Evolutionary conservation across 2,888 invertebrate genomes (phyloP).

Genomic region (Capitulum mitella): DNA sequence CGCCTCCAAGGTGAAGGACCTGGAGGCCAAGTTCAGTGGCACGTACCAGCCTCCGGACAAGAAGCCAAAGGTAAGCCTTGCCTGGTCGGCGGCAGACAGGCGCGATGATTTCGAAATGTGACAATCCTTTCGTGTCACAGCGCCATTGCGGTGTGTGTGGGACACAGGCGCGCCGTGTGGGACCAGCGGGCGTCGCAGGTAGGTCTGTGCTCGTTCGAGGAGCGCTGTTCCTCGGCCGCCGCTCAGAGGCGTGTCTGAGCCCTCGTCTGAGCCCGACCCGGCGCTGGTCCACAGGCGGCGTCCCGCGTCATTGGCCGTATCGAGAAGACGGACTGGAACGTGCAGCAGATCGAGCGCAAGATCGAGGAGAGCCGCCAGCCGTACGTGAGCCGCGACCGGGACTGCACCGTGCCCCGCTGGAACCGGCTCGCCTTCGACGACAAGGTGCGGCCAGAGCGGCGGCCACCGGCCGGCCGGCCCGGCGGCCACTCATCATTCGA

Average conservation of each 20-base stretch:
- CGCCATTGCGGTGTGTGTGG: too few relatives aligned
- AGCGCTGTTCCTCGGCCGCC: too few relatives aligned
- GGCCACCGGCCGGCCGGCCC: not conserved
- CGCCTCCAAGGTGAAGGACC: constrained; percentile 51
- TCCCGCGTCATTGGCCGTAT: constrained; percentile 71
- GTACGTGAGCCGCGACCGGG: constrained; percentile 44
- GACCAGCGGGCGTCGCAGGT: too few relatives aligned
- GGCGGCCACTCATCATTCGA: not conserved
- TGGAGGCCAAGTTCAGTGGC: constrained; percentile 69
- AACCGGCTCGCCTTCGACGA: constrained; percentile 64
- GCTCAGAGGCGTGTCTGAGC: too few relatives aligned
- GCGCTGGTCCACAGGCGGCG: constrained; percentile 55
- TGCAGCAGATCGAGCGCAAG: constrained; percentile 81
- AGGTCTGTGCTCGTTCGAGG: too few relatives aligned
- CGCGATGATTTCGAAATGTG: too few relatives aligned
- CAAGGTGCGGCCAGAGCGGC: constrained; percentile 39
- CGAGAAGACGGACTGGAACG: constrained; percentile 83
- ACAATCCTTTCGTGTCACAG: too few relatives aligned
- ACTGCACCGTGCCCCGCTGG: constrained; percentile 80
- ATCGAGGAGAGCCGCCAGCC: constrained; percentile 49
- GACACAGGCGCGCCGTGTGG: too few relatives aligned
- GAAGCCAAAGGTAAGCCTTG: constrained; percentile 56
- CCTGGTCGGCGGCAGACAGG: too few relatives aligned
- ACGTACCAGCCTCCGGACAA: constrained; percentile 53
- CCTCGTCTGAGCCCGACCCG: too few relatives aligned